These are phyloP conservation scores for Rallus limicola DNA, from an alignment of 2,113 vertebrate species.

Conservation along the genomic window DNA sequence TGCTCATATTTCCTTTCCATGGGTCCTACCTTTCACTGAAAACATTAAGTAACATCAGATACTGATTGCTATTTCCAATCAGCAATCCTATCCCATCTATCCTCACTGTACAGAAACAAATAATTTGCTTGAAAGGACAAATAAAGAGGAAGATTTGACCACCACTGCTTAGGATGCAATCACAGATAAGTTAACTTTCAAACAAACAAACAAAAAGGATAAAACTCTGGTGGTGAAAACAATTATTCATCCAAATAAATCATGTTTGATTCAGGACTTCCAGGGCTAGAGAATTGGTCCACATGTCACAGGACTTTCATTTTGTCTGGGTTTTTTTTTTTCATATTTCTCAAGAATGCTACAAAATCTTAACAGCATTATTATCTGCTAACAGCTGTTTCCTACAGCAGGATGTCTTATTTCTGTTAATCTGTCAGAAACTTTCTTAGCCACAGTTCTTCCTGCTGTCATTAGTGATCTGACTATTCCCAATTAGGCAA, in stretches of 20 bases:
- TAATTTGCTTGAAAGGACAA: background rate
- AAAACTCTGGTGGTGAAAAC: background rate
- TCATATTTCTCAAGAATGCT: background rate
- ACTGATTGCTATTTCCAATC: background rate
- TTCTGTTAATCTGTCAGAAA: background rate
- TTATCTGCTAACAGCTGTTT: conserved; percentile 1
- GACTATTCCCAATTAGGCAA: background rate
- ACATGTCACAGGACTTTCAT: background rate
- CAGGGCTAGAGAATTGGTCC: background rate
- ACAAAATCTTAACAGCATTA: background rate
- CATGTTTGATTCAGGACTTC: background rate
- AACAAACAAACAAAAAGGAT: background rate
- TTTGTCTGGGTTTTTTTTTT: background rate
- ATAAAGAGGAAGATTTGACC: background rate
- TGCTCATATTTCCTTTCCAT: background rate
- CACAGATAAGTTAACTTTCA: background rate
- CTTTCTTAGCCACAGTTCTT: background rate
- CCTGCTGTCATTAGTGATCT: background rate
- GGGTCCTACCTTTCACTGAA: background rate
- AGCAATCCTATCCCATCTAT: background rate
- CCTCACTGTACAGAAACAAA: background rate
- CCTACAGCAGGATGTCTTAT: background rate
- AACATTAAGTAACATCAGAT: background rate
- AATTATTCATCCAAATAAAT: background rate
- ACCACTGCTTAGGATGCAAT: background rate